These are phyloP conservation scores for Gonioctena quinquepunctata DNA, from an alignment of 1,140 invertebrate genomes.

Conservation along the genomic window DNA sequence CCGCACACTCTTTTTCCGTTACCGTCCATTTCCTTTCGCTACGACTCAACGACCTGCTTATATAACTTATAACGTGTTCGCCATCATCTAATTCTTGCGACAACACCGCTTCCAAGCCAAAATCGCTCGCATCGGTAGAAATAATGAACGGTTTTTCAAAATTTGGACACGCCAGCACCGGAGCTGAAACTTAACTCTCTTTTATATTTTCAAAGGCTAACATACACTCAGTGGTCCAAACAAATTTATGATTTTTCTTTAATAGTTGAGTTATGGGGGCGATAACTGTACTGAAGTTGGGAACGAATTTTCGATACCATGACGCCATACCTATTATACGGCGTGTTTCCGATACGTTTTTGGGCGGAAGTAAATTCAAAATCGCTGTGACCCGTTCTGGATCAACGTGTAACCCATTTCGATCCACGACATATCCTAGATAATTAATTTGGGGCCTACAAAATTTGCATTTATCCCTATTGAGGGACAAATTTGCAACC, in stretches of 20 bases:
- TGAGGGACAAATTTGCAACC: conserved; percentile 24
- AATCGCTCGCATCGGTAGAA: conserved; percentile 10
- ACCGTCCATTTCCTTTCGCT: conserved; percentile 55
- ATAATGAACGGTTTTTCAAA: not conserved
- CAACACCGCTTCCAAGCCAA: not conserved
- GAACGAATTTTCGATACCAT: conserved; percentile 51
- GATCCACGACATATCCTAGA: conserved; percentile 49
- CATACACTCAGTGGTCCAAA: not conserved
- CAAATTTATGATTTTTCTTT: conserved; percentile 13
- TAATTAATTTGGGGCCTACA: conserved; percentile 40
- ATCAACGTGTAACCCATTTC: conserved; percentile 45
- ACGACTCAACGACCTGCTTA: conserved; percentile 45
- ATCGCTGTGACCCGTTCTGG: conserved; percentile 52
- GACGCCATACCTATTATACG: conserved; percentile 56
- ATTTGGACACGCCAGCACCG: not conserved
- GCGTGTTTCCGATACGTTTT: conserved; percentile 47
- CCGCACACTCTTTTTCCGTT: conserved; percentile 56
- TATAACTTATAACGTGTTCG: conserved; percentile 37
- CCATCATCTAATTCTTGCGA: conserved; percentile 34
- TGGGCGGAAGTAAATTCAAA: conserved; percentile 41
- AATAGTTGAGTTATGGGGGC: conserved; percentile 38
- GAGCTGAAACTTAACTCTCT: not conserved
- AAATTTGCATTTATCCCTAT: conserved; percentile 49
- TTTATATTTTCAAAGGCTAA: not conserved
- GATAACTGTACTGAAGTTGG: conserved; percentile 46